phyloP scores from a whole-genome alignment of 2,113 vertebrate genomes.

The Gyps fulvus region DNA sequence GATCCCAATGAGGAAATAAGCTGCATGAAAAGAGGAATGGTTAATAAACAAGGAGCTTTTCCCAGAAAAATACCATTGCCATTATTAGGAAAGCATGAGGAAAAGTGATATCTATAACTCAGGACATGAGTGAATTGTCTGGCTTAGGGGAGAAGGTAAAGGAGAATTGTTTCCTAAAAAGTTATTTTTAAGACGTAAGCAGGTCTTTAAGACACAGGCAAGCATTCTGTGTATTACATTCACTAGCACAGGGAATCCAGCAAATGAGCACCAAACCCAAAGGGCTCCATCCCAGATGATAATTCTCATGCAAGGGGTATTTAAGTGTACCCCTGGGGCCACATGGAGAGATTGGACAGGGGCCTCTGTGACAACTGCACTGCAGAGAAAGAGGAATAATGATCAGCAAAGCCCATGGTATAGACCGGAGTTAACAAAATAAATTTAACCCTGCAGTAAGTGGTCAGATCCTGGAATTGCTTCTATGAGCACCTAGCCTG shows the following conservation, averaged over 20 bases:
- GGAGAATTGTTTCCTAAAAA: neutral
- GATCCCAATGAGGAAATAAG: conserved; percentile 14
- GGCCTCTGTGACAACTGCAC: neutral
- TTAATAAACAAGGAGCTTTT: conserved; percentile 1
- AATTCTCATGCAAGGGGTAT: neutral
- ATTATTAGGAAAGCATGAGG: neutral
- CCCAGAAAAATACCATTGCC: neutral
- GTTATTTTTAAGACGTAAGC: conserved; percentile 22
- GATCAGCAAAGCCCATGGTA: neutral
- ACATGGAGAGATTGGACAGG: neutral
- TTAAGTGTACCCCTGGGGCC: neutral
- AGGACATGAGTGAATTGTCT: neutral
- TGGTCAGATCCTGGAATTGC: neutral
- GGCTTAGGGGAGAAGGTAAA: conserved; percentile 19
- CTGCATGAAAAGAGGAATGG: neutral
- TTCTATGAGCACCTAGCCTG: neutral
- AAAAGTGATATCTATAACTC: neutral
- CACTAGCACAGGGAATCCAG: neutral
- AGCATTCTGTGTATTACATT: neutral
- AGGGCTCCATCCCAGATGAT: neutral
- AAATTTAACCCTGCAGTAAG: neutral
- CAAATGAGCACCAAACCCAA: neutral
- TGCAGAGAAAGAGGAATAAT: neutral
- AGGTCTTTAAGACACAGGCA: conserved; percentile 20
- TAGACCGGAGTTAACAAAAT: neutral